phyloP scores from a whole-genome alignment of 2,888 invertebrate genomes.

The Hanleya hanleyi region DNA sequence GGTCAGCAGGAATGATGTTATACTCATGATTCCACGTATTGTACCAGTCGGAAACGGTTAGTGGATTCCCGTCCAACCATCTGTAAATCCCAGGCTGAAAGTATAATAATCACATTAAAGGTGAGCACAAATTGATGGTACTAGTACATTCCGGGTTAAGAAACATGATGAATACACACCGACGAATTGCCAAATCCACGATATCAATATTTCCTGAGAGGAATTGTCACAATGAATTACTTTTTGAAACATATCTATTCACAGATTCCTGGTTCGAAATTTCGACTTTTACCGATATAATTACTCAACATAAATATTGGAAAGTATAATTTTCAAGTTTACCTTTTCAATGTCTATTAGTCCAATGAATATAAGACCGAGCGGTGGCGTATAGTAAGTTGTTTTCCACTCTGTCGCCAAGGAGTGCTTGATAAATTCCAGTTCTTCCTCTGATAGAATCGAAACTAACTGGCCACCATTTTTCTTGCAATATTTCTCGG shows the following conservation, averaged over 20 bases:
- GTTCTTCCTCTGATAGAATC: not conserved
- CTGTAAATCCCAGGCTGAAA: not conserved
- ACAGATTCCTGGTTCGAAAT: no score
- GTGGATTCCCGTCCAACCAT: constrained; percentile 9
- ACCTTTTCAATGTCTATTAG: not conserved
- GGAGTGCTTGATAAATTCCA: not conserved
- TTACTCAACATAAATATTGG: no score
- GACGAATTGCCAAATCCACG: no score
- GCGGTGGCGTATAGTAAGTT: not conserved
- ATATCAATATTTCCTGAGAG: no score
- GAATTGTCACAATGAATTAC: no score
- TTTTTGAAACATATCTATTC: no score
- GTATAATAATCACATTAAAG: no score
- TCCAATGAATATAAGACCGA: not conserved
- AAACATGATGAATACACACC: no score
- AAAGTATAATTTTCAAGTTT: no score
- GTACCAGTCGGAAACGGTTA: constrained; percentile 2
- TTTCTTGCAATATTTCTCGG: not conserved
- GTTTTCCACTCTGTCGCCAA: not conserved
- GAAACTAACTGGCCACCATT: not conserved
- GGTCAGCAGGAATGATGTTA: not conserved
- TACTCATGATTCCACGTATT: not conserved
- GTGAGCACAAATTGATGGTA: no score
- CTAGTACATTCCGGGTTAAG: no score
- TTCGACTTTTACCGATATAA: no score